Evolutionary conservation across 2,888 invertebrate species (phyloP).

Genomic region (Prosopocoilus inquinatus): DNA sequence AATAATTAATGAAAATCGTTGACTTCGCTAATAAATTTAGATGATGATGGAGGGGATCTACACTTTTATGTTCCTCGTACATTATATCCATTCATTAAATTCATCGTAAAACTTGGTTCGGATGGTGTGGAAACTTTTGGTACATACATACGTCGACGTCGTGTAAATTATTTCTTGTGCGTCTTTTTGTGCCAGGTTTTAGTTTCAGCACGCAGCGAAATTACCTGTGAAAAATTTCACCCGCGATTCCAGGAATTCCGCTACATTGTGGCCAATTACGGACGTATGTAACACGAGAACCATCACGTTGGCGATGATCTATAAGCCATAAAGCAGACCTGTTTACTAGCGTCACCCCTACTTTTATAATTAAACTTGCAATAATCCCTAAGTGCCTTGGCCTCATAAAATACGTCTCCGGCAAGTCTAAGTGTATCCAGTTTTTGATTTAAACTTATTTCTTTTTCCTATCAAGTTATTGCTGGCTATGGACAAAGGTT

Average conservation of each 20-base stretch:
- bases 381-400: constrained; percentile 37
- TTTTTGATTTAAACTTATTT: constrained; percentile 34
- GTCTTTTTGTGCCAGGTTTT: too few species aligned
- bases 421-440: constrained; percentile 31
- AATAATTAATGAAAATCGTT: too few species aligned
- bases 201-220: too few species aligned
- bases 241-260: constrained; percentile 17
- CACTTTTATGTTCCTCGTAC: too few species aligned
- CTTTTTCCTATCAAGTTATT: constrained; percentile 7
- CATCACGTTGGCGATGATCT: constrained; percentile 37
- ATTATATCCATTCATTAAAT: too few species aligned
- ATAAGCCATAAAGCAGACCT: constrained; percentile 38
- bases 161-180: too few species aligned
- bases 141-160: not conserved
- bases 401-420: constrained; percentile 33
- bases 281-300: constrained; percentile 30
- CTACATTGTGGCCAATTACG: constrained; percentile 34
- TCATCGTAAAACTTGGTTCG: too few species aligned
- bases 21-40: too few species aligned
- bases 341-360: constrained; percentile 40
- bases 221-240: too few species aligned
- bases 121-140: too few species aligned
- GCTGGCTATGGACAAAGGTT: too few species aligned
- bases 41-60: too few species aligned
- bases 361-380: constrained; percentile 41